Evolutionary conservation across 2,888 invertebrate species (phyloP).

Genomic region (Calameuta idolon): DNA sequence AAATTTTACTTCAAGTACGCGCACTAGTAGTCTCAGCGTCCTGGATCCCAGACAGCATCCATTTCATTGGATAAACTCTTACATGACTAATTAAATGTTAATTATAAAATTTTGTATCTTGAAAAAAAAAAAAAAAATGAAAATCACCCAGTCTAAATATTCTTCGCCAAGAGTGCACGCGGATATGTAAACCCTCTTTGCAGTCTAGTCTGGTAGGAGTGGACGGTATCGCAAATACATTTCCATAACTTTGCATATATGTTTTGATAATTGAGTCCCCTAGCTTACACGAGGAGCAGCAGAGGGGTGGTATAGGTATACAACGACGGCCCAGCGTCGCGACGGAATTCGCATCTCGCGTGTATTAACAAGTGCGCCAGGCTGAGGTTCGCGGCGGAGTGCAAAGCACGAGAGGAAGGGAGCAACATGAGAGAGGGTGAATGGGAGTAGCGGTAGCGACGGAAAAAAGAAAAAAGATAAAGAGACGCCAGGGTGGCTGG

Average conservation of each 20-base stretch:
- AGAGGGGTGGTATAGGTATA: not conserved
- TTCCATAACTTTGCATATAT: slow-evolving; percentile 64
- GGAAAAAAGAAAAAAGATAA: slow-evolving; percentile 26
- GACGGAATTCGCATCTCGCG: not conserved
- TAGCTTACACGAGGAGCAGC: not conserved
- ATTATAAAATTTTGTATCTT: not conserved
- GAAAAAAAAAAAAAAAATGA: not conserved
- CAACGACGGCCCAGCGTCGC: not conserved
- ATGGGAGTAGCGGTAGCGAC: not conserved
- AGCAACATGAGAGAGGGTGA: not conserved
- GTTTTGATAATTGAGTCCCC: slow-evolving; percentile 61
- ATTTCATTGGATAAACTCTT: not conserved
- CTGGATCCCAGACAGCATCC: not conserved
- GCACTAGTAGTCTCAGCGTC: not conserved
- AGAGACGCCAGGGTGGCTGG: not conserved
- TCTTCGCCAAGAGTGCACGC: not conserved
- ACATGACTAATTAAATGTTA: not conserved
- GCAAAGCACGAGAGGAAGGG: not conserved
- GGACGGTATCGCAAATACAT: slow-evolving; percentile 57
- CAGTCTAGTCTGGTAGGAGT: slow-evolving; percentile 32
- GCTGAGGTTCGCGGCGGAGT: not conserved
- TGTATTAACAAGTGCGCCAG: not conserved
- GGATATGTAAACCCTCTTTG: slow-evolving; percentile 41
- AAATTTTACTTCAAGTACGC: not conserved
- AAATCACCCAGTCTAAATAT: not conserved